A percentile compares a stretch with the other conserved stretches of the same genome.
These are phyloP conservation scores for Pollimyrus isidori DNA, from an alignment of 2,113 vertebrate genomes.

Conservation along the genomic window DNA sequence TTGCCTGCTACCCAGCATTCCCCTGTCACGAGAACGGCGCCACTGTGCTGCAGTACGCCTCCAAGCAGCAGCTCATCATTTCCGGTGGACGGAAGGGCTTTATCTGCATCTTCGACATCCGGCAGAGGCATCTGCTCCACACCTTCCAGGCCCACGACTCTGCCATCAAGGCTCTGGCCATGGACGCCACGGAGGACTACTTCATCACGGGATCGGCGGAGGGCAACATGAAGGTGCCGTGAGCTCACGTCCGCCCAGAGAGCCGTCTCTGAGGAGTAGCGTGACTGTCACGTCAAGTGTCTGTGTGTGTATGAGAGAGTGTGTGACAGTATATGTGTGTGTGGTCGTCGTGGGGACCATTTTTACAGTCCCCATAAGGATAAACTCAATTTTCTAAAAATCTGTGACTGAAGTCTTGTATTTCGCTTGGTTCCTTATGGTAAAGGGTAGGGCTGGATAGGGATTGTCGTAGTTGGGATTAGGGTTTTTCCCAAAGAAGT, in stretches of 20 bases:
- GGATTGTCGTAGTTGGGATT: neutral
- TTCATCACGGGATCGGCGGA: constrained; percentile 93
- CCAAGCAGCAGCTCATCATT: constrained; percentile 86
- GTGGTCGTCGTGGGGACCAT: neutral
- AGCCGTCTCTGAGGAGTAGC: neutral
- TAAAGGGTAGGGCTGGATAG: neutral
- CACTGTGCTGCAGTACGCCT: constrained; percentile 90
- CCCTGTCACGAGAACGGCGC: constrained; percentile 91
- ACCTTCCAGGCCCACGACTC: constrained; percentile 96
- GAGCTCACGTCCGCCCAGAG: neutral
- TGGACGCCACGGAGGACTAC: constrained; percentile 83
- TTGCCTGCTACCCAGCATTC: constrained; percentile 65
- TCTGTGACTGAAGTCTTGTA: neutral
- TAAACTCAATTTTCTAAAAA: neutral
- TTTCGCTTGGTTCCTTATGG: neutral
- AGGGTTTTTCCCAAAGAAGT: neutral
- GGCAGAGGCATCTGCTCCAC: constrained; percentile 84
- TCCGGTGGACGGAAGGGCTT: constrained; percentile 88
- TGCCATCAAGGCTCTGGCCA: constrained; percentile 82
- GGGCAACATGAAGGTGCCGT: constrained; percentile 92
- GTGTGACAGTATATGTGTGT: neutral
- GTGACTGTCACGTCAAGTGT: neutral
- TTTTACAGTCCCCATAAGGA: neutral
- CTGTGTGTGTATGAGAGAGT: neutral
- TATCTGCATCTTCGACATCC: constrained; percentile 87